These are phyloP conservation scores for Zoroaster sp. DNA, from an alignment of 53 echinoderm and acorn worm species.

Conservation along the genomic window DNA sequence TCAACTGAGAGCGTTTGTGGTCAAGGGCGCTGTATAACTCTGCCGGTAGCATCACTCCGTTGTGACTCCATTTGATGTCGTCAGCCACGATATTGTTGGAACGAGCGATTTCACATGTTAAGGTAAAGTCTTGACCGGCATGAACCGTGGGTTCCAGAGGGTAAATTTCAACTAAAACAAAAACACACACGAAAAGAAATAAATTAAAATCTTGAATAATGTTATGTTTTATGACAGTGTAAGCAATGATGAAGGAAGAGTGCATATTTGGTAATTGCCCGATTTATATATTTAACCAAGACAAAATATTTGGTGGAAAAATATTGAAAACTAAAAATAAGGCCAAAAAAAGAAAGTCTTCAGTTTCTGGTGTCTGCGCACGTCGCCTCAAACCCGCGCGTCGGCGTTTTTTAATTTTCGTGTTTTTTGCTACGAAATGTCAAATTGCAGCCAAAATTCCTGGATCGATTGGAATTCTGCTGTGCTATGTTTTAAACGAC, in stretches of 20 bases:
- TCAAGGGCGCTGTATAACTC: background rate
- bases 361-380: no score
- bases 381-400: no score
- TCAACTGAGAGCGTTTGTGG: background rate
- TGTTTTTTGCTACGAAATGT: no score
- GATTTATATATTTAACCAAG: background rate
- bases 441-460: no score
- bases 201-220: background rate
- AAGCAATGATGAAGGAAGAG: background rate
- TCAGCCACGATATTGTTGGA: background rate
- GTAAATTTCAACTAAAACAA: conserved; percentile 26
- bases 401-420: no score
- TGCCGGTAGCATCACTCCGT: background rate
- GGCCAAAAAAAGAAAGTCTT: background rate
- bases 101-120: background rate
- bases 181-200: background rate
- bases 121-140: conserved; percentile 8
- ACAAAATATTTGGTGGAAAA: background rate
- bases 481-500: no score
- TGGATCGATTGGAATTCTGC: no score
- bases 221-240: background rate
- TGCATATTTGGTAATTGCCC: background rate
- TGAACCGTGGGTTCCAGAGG: conserved; percentile 8
- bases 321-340: background rate
- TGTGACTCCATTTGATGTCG: conserved; percentile 26